Conservation (phyloP, 1,140 invertebrate species). For the Cotesia vestalis region DNA sequence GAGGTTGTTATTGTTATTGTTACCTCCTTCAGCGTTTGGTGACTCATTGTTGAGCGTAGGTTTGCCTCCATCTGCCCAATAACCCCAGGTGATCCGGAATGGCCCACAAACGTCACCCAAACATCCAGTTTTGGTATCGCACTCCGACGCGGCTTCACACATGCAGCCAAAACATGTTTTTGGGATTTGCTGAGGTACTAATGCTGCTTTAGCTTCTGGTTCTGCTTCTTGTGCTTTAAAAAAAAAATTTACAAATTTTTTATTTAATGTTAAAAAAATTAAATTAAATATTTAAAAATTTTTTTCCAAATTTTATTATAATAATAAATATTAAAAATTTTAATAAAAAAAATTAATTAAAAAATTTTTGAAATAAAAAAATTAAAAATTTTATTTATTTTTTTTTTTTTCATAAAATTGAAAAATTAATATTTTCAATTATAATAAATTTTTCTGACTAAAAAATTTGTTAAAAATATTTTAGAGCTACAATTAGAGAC, state of each 20-base stretch:
- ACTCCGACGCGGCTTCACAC: conserved; percentile 83
- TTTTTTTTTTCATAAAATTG: too few species aligned
- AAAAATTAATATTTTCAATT: too few species aligned
- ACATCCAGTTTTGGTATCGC: conserved; percentile 75
- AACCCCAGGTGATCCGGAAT: conserved; percentile 86
- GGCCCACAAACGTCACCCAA: conserved; percentile 80
- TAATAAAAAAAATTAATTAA: too few species aligned
- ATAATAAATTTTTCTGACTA: too few species aligned
- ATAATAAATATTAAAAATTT: too few species aligned
- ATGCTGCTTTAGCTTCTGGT: background rate
- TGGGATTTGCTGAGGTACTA: conserved; percentile 56
- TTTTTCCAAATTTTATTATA: too few species aligned
- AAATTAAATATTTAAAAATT: too few species aligned
- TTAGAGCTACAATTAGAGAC: too few species aligned
- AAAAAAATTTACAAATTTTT: conserved; percentile 5
- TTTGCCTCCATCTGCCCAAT: conserved; percentile 88
- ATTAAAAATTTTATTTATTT: too few species aligned
- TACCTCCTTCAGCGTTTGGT: background rate
- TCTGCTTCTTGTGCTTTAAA: conserved; percentile 24
- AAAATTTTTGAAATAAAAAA: too few species aligned
- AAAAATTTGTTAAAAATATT: too few species aligned
- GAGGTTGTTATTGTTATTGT: conserved; percentile 15
- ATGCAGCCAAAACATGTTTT: conserved; percentile 84
- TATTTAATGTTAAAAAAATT: too few species aligned
- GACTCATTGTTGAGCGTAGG: conserved; percentile 71